Evolutionary conservation across 2,888 invertebrate genomes (phyloP).

Genomic region (Apomyelois bistriatella): DNA sequence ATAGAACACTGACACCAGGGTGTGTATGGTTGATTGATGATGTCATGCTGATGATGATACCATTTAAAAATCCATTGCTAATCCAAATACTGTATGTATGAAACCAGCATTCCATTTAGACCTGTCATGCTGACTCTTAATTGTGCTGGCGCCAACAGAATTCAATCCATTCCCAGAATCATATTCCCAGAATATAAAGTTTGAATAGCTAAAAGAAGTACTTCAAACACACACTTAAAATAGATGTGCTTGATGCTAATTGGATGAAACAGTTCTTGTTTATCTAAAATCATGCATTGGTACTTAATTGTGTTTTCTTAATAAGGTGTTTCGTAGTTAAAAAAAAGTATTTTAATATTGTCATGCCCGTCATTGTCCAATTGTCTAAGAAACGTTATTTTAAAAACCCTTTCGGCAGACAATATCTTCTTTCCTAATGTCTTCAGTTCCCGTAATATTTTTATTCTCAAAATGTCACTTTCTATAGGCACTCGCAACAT

Average conservation of each 20-base stretch:
- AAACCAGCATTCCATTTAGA: conserved; percentile 16
- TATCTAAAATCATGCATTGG: conserved; percentile 9
- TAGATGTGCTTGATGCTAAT: conserved; percentile 17
- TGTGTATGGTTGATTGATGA: too few relatives aligned
- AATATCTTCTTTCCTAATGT: too few relatives aligned
- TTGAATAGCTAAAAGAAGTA: conserved; percentile 12
- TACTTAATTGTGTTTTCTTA: neutral
- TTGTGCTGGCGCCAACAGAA: conserved; percentile 21
- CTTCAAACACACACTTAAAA: neutral
- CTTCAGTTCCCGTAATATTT: too few relatives aligned
- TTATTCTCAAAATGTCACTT: too few relatives aligned
- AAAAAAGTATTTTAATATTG: too few relatives aligned
- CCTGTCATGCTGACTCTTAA: conserved; percentile 17
- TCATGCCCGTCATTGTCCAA: too few relatives aligned
- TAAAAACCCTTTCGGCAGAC: too few relatives aligned
- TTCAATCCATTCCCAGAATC: conserved; percentile 13
- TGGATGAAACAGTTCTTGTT: conserved; percentile 12
- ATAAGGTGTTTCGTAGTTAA: too few relatives aligned
- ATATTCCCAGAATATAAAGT: conserved; percentile 16
- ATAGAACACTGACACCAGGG: too few relatives aligned
- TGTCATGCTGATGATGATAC: too few relatives aligned
- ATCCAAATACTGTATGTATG: conserved; percentile 3
- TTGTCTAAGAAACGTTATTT: too few relatives aligned
- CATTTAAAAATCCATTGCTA: neutral
- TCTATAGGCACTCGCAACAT: too few relatives aligned